phyloP scores from a whole-genome alignment of 2,113 vertebrate species.

The Amphiprion ocellaris region DNA sequence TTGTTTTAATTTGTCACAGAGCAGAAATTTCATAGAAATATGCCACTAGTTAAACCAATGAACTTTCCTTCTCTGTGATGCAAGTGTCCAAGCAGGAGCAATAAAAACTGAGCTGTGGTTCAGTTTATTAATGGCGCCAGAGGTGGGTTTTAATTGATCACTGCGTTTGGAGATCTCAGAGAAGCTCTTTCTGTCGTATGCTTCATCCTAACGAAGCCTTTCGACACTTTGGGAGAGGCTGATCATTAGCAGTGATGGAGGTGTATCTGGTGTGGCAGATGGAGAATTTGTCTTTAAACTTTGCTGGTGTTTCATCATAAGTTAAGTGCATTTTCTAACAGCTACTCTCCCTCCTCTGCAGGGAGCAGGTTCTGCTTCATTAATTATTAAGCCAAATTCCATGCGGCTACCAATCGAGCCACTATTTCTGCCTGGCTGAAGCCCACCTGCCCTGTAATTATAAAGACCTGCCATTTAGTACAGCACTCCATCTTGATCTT shows the following conservation, averaged over 20 bases:
- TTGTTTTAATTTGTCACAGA: conserved; percentile 31
- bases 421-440: conserved; percentile 71
- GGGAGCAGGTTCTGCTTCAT: conserved; percentile 64
- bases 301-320: conserved; percentile 46
- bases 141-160: conserved; percentile 44
- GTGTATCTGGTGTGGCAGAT: conserved; percentile 13
- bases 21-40: conserved; percentile 4
- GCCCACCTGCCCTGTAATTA: conserved; percentile 82
- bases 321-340: conserved; percentile 44
- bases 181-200: background rate
- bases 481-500: conserved; percentile 75
- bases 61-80: conserved; percentile 28
- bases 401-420: conserved; percentile 54
- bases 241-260: conserved; percentile 6
- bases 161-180: conserved; percentile 15
- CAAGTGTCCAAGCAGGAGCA: conserved; percentile 24
- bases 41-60: conserved; percentile 5
- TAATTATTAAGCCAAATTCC: conserved; percentile 73
- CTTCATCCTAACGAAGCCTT: conserved; percentile 6
- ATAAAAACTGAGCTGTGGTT: conserved; percentile 11
- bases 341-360: conserved; percentile 29
- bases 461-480: conserved; percentile 77
- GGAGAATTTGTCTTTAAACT: conserved; percentile 44
- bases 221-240: background rate
- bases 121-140: conserved; percentile 19